A percentile compares a stretch with the other conserved stretches of the same genome.
Conservation (phyloP, 2,113 vertebrate genomes). For the Scortum barcoo region DNA sequence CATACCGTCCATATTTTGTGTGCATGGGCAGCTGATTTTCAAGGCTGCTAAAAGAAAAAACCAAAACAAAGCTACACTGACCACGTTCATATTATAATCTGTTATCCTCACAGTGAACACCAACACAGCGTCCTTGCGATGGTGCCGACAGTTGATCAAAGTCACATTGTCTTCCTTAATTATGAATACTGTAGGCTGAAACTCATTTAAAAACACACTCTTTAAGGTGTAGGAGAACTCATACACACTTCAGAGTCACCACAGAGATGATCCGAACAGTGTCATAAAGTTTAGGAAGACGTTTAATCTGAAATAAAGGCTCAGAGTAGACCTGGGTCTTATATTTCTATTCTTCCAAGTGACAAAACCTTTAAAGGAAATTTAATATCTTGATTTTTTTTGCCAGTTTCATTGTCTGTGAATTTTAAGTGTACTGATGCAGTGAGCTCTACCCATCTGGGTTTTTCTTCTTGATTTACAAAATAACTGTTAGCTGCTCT, state of each 20-base stretch:
- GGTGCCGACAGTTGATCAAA: constrained; percentile 56
- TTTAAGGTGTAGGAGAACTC: background rate
- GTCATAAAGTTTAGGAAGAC: background rate
- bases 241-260: background rate
- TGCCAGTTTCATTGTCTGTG: background rate
- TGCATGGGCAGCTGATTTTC: background rate
- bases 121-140: background rate
- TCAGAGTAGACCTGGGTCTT: background rate
- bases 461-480: too few species aligned
- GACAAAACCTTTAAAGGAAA: background rate
- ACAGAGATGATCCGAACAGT: background rate
- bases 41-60: constrained; percentile 34
- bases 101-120: background rate
- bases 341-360: background rate
- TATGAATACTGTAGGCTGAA: constrained; percentile 37
- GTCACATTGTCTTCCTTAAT: constrained; percentile 51
- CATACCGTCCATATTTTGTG: constrained; percentile 17
- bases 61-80: constrained; percentile 20
- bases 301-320: background rate
- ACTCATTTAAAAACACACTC: too few species aligned
- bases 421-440: background rate
- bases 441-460: background rate
- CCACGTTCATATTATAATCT: constrained; percentile 3
- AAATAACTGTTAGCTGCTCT: too few species aligned
- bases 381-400: background rate